Conservation (phyloP, 1,140 invertebrate genomes). For the Penaeus chinensis region DNA sequence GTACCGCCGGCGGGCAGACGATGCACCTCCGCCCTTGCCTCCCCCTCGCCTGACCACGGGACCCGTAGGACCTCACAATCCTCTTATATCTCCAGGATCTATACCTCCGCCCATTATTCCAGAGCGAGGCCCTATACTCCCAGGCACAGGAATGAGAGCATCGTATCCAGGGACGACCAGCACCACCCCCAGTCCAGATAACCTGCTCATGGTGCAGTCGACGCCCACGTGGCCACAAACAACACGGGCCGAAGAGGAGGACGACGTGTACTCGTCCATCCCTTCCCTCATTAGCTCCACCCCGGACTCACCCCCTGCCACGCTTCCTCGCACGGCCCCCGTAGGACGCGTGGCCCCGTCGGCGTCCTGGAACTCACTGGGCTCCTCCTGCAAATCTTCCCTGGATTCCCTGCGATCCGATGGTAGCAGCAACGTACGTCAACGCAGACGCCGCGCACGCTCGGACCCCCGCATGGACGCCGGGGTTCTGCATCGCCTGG, state of each 20-base stretch:
- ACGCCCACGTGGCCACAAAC: conserved; percentile 48
- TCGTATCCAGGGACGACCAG: conserved; percentile 44
- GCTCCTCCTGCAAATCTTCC: conserved; percentile 48
- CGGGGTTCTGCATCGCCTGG: conserved; percentile 71
- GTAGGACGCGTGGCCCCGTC: conserved; percentile 58
- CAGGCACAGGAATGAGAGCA: conserved; percentile 15
- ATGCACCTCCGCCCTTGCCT: conserved; percentile 57
- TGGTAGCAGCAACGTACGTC: conserved; percentile 38
- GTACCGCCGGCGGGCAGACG: conserved; percentile 59
- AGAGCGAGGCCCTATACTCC: neutral
- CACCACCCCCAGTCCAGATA: conserved; percentile 52
- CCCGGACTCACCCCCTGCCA: conserved; percentile 49
- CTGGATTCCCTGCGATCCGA: conserved; percentile 61
- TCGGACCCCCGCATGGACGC: conserved; percentile 63
- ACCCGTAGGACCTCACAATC: conserved; percentile 59
- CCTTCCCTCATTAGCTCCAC: conserved; percentile 59
- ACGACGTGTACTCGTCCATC: conserved; percentile 63
- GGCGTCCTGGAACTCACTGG: conserved; percentile 59
- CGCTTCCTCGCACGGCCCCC: conserved; percentile 51
- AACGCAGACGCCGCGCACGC: conserved; percentile 57
- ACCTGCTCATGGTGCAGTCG: conserved; percentile 39
- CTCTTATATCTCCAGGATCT: conserved; percentile 29
- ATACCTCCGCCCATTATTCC: conserved; percentile 21
- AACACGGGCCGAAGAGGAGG: conserved; percentile 40
- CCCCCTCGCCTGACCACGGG: conserved; percentile 60